Percentiles rank a stretch among this genome's conserved stretches.
These are phyloP conservation scores for Meandrina meandrites DNA, from an alignment of 92 coral and sea anemone genomes.

Conservation along the genomic window DNA sequence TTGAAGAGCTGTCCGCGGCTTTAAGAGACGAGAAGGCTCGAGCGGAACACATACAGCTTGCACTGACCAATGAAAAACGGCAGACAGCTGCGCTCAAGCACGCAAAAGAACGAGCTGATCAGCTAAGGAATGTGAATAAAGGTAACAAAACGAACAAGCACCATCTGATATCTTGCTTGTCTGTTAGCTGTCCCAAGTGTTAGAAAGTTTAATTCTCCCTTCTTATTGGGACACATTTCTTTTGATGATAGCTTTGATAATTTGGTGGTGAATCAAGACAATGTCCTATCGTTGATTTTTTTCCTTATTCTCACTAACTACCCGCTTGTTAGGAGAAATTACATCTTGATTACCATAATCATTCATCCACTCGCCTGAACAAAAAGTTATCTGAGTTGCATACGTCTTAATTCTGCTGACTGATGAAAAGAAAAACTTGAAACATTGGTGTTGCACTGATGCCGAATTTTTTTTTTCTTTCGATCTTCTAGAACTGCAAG, in stretches of 20 bases:
- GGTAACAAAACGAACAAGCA: constrained; percentile 31
- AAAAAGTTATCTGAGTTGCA: no score
- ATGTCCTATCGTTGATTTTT: neutral
- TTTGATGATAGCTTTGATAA: neutral
- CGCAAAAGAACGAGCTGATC: constrained; percentile 55
- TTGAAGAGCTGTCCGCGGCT: constrained; percentile 68
- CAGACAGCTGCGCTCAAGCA: constrained; percentile 56
- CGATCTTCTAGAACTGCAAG: constrained; percentile 69
- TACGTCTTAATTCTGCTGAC: no score
- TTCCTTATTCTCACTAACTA: neutral
- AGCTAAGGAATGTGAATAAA: constrained; percentile 69
- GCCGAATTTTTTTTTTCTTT: neutral
- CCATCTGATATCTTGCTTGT: neutral
- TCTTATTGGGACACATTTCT: neutral
- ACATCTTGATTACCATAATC: no score
- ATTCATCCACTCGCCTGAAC: no score
- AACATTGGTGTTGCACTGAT: neutral
- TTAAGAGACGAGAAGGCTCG: constrained; percentile 63
- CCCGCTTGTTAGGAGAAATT: neutral
- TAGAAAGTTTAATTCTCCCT: neutral
- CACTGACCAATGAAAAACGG: constrained; percentile 72
- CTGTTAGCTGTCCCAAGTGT: neutral
- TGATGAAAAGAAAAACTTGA: neutral
- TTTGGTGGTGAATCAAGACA: neutral
- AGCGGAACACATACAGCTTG: constrained; percentile 53